These are phyloP conservation scores for Drosophila ogumai DNA, from an alignment of 1,140 invertebrate species.

Conservation along the genomic window DNA sequence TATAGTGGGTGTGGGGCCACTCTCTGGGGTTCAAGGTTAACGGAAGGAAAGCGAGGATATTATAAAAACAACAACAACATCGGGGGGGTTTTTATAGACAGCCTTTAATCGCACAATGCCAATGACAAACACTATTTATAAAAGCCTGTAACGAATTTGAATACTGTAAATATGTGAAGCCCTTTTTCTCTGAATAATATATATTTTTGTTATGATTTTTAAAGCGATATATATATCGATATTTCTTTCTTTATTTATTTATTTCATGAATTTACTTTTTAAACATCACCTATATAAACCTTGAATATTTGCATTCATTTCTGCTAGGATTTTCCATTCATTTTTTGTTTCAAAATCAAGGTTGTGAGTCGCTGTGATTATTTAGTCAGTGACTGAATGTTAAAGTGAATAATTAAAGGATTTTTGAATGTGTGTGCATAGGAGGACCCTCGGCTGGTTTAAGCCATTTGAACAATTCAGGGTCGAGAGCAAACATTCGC, in stretches of 20 bases:
- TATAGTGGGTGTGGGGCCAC: background rate
- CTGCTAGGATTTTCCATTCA: background rate
- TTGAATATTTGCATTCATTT: background rate
- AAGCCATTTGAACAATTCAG: conserved; percentile 3
- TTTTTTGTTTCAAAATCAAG: conserved; percentile 11
- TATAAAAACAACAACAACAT: conserved; percentile 50
- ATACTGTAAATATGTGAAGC: background rate
- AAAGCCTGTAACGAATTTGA: background rate
- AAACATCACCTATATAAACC: background rate
- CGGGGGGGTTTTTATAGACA: background rate
- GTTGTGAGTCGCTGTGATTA: conserved; percentile 20
- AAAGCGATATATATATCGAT: no score
- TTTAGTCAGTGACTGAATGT: conserved; percentile 27
- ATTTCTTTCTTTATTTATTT: no score
- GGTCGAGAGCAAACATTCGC: conserved; percentile 4
- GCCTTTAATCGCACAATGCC: conserved; percentile 18
- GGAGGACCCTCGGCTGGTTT: background rate
- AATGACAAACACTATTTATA: conserved; percentile 39
- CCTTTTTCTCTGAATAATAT: background rate
- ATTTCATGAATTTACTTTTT: background rate
- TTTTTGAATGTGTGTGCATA: background rate
- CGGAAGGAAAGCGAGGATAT: conserved; percentile 30
- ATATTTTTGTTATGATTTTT: no score
- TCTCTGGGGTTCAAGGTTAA: conserved; percentile 21
- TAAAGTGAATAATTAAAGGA: conserved; percentile 20